Evolutionary conservation across 2,888 invertebrate species (phyloP), one percentile per base, ranked within the genome.

Genomic region (Drosophila siamana): DNA sequence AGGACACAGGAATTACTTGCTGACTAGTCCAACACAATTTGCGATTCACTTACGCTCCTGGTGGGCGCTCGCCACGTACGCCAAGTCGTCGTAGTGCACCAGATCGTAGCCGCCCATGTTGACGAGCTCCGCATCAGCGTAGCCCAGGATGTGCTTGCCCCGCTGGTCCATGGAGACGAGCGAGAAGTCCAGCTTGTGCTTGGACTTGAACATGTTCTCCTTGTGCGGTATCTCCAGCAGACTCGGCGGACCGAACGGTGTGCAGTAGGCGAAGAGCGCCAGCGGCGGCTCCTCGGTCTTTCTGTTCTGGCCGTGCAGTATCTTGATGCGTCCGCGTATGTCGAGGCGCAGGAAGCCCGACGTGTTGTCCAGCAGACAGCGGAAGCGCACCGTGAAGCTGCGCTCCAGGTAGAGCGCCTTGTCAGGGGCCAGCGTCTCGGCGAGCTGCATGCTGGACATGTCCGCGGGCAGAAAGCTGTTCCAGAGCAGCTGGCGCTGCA

Each of bases 191-290:
- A 99, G 94, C 92, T 99, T 98, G 94, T 99, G 99, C 93, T 99
- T 99, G 92, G 98, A 98, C 93, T 99, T 99, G 94, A 99, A 98
- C 96, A 99, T 99, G 86, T 99, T 97, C 93, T 99, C 99, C 92
- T 99, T 98, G 91, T 99, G 98, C 4, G 99, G 98, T 78, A 98
- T 97, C 92, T 99, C 99, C 62, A 99, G 94, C 54, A 99, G 93
- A 62, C 98, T 98, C 19, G 99, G 98, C 11, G 99, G 99, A 0
- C 99, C 99, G 90, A 99, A 99, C 0, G 99, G 99, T 2, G 99
- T 99, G 93, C 99, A 99, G 61, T 99, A 96, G 70, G 99, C 99
- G 90, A 99, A 99, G 55, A 99, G 93, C 1, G 98, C 99, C 90
- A 99, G 91, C 0, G 98, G 98, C 2, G 98, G 98, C 83, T 98